phyloP scores from a whole-genome alignment of 2,113 vertebrate species.

The Diglossa brunneiventris region DNA sequence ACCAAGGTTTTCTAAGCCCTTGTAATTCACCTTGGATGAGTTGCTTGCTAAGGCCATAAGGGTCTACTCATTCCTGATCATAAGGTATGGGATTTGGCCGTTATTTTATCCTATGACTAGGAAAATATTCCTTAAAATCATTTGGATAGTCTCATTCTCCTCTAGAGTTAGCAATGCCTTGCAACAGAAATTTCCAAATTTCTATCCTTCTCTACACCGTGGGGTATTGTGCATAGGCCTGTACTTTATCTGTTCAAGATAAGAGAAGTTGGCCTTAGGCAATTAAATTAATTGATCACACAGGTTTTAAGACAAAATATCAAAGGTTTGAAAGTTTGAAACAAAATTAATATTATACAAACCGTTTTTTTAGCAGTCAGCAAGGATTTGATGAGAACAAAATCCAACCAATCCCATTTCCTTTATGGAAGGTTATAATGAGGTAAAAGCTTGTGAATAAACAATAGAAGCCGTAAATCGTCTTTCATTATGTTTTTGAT shows the following conservation, averaged over 20 bases:
- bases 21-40: background rate
- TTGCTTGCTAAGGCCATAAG: background rate
- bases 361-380: background rate
- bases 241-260: background rate
- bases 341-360: background rate
- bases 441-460: background rate
- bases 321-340: background rate
- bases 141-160: background rate
- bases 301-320: background rate
- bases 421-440: background rate
- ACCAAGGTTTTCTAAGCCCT: background rate
- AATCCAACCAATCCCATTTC: background rate
- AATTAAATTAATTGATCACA: background rate
- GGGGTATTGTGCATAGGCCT: background rate
- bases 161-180: background rate
- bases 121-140: background rate
- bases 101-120: background rate
- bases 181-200: background rate
- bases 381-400: background rate
- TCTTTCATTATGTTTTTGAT: background rate
- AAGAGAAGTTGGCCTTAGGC: background rate
- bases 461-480: background rate
- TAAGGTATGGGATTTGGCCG: background rate
- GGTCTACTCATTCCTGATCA: background rate
- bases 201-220: fast-evolving